phyloP scores from a whole-genome alignment of 2,888 invertebrate species.

The Drosophila neotestacea region DNA sequence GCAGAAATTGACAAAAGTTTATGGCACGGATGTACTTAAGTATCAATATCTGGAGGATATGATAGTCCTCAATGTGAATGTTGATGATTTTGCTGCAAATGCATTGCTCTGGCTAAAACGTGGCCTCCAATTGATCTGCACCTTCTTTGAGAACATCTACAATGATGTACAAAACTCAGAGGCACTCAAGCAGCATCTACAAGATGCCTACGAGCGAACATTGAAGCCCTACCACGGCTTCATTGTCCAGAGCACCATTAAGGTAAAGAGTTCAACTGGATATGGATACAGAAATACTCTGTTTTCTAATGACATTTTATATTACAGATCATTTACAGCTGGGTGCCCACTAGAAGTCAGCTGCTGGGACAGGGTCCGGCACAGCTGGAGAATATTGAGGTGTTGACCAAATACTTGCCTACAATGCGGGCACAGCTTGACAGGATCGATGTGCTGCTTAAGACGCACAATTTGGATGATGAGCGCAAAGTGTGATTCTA shows the following conservation, averaged over 20 bases:
- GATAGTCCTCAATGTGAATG: constrained; percentile 87
- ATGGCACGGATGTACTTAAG: constrained; percentile 86
- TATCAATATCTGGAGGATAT: constrained; percentile 89
- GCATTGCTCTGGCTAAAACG: constrained; percentile 91
- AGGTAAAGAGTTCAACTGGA: constrained; percentile 85
- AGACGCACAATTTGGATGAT: constrained; percentile 86
- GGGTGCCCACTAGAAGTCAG: constrained; percentile 88
- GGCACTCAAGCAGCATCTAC: constrained; percentile 88
- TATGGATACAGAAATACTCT: neutral
- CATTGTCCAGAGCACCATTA: constrained; percentile 90
- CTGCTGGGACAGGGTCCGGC: constrained; percentile 85
- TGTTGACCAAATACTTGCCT: constrained; percentile 86
- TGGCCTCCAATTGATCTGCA: constrained; percentile 83
- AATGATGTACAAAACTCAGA: constrained; percentile 84
- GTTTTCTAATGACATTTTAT: neutral
- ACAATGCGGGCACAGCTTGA: constrained; percentile 87
- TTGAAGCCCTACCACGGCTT: constrained; percentile 91
- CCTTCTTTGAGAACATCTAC: constrained; percentile 84
- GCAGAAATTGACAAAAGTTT: constrained; percentile 88
- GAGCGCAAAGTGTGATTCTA: constrained; percentile 81
- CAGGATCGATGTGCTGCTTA: constrained; percentile 87
- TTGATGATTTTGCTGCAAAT: constrained; percentile 87
- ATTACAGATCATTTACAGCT: constrained; percentile 87
- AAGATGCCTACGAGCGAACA: constrained; percentile 89
- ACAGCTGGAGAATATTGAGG: constrained; percentile 84